Evolutionary conservation across 1,140 invertebrate species (phyloP), one percentile per base, ranked within the genome.

Genomic region (Phymastichus coffea): DNA sequence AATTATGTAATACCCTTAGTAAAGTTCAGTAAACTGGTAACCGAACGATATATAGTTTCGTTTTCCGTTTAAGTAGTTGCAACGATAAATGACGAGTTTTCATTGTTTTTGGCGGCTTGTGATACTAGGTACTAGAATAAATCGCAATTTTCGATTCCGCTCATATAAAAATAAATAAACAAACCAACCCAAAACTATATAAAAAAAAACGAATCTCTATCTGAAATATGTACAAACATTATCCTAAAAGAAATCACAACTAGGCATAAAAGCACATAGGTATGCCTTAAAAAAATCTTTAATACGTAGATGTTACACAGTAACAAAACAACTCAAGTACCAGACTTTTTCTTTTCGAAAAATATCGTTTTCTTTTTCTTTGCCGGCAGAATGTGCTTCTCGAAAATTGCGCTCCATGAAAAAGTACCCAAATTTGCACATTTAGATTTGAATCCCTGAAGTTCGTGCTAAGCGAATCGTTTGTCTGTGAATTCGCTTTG

Each of bases 301-400:
- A n/a, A n/a, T n/a, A 20, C 17, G 6, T 14, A 4, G 23, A 4
- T 44, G 40, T 55, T 55, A 55, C 40, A 55, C 26, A 44, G 40
- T 55, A 55, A 55, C 52, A 55, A 55, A 33, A 8, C 3, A n/a
- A 19, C 33, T 44, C 14, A 43, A 41, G 14, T 49, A 51, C 47
- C 22, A 48, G 44, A 48, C 54, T 48, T 40, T 8, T 20, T 35
- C 26, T 22, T 20, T 37, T 2, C 55, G 14, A 48, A 17, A 2
- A 3, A 2, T 19, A 38, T 6, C 12, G 22, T 49, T 22, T 15
- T 10, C 28, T 30, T 30, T 30, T 30, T 12, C 12, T 49, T 48
- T 17, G 15, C n/a, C n/a, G n/a, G n/a, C n/a, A n/a, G n/a, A n/a
- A n/a, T n/a, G n/a, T n/a, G n/a, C n/a, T n/a, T n/a, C n/a, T n/a